Conservation (phyloP, 2,888 invertebrate species). For the Dryobota labecula region DNA sequence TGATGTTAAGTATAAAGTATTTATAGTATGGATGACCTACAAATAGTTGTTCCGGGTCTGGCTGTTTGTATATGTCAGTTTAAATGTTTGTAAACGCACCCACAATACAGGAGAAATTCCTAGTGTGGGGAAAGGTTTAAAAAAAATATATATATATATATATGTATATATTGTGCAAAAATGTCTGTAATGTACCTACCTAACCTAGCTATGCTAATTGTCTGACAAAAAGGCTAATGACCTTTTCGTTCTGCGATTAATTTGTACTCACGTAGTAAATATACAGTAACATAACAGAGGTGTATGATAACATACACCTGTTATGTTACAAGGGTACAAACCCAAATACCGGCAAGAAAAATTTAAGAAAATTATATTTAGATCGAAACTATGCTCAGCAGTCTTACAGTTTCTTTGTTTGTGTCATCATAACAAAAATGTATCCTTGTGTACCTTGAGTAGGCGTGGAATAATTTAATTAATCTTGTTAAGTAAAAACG, state of each 20-base stretch:
- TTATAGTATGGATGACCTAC: too few species aligned
- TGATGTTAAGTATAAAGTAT: too few species aligned
- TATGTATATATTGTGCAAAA: too few species aligned
- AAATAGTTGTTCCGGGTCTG: too few species aligned
- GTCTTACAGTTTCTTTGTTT: not conserved
- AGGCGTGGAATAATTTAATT: conserved; percentile 16
- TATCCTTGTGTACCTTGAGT: conserved; percentile 2
- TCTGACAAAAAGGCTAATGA: conserved; percentile 19
- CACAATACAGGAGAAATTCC: too few species aligned
- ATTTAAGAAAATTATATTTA: not conserved
- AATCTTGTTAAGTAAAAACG: conserved; percentile 24
- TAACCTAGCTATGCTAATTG: not conserved
- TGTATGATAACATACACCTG: too few species aligned
- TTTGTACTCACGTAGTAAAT: not conserved
- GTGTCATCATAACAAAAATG: conserved; percentile 1
- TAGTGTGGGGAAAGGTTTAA: too few species aligned
- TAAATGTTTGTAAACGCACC: too few species aligned
- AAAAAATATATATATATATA: too few species aligned
- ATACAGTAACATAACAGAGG: not conserved
- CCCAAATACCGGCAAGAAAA: not conserved
- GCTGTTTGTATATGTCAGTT: too few species aligned
- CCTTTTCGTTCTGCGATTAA: not conserved
- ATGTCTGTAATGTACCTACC: not conserved
- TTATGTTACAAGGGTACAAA: too few species aligned
- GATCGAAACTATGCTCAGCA: not conserved